A percentile compares a stretch with the other conserved stretches of the same genome.
Evolutionary conservation across 2,797 vertebrate species (phyloP).

Genomic region (Betta splendens): DNA sequence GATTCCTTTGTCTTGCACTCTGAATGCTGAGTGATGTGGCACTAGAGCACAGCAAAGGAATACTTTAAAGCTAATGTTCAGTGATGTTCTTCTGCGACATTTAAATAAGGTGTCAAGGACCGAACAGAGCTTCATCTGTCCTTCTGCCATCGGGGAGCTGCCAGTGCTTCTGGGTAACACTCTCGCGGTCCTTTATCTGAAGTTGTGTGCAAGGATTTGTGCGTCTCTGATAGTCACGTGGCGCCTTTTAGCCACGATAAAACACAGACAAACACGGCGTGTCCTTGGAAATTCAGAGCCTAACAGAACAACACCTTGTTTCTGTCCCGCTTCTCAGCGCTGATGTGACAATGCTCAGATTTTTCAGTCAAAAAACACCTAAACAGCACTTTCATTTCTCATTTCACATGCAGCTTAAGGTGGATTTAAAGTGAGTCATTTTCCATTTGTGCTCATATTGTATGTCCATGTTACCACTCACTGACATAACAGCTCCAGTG

Average conservation of each 20-base stretch:
- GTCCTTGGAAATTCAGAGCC: slow-evolving; percentile 9
- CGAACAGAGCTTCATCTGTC: slow-evolving; percentile 59
- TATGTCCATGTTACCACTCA: slow-evolving; percentile 31
- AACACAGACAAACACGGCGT: not conserved
- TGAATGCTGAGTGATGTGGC: slow-evolving; percentile 46
- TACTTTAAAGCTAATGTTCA: slow-evolving; percentile 58
- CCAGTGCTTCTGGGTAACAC: slow-evolving; percentile 37
- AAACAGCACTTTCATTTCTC: slow-evolving; percentile 2
- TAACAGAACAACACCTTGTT: not conserved
- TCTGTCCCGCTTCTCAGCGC: slow-evolving; percentile 4
- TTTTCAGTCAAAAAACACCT: slow-evolving; percentile 6
- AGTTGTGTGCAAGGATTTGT: slow-evolving; percentile 10
- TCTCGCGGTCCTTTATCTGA: slow-evolving; percentile 16
- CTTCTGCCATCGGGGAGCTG: slow-evolving; percentile 47
- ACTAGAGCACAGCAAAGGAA: slow-evolving; percentile 39
- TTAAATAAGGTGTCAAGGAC: slow-evolving; percentile 68
- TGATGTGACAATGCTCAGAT: not conserved
- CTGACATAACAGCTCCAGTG: slow-evolving; percentile 18
- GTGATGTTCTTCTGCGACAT: slow-evolving; percentile 61
- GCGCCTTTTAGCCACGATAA: slow-evolving; percentile 4
- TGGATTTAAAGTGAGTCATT: slow-evolving; percentile 27
- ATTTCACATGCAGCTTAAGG: slow-evolving; percentile 4
- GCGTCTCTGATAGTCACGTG: slow-evolving; percentile 7
- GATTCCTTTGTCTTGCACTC: slow-evolving; percentile 42
- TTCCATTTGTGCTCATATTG: slow-evolving; percentile 46